A percentile compares a stretch with the other conserved stretches of the same genome.
These are phyloP conservation scores for Novumbra hubbsi DNA, from an alignment of 2,797 vertebrate genomes.

Conservation along the genomic window DNA sequence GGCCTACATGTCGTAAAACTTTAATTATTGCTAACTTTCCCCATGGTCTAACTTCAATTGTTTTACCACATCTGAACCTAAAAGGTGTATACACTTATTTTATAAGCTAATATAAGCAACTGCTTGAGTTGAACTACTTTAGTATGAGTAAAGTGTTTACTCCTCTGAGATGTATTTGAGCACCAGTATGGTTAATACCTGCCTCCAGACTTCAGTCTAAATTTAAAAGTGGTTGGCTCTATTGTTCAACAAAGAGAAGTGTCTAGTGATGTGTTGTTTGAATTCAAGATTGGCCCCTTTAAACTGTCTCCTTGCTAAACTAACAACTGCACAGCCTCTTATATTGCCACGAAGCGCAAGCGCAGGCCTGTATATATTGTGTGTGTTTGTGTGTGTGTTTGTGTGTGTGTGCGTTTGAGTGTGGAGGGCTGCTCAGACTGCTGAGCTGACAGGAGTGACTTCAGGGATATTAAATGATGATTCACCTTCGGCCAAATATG, in stretches of 20 bases:
- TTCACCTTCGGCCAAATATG: slow-evolving; percentile 30
- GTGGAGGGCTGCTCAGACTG: slow-evolving; percentile 16
- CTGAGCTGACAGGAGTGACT: slow-evolving; percentile 24
- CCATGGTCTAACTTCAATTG: no score
- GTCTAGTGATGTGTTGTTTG: background rate
- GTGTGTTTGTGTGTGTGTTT: background rate
- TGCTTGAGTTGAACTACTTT: no score
- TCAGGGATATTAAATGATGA: slow-evolving; percentile 21
- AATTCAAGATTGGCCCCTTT: background rate
- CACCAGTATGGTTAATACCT: background rate
- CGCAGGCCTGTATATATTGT: background rate
- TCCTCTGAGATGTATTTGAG: no score
- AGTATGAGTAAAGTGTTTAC: no score
- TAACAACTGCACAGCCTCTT: background rate
- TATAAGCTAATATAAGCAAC: no score
- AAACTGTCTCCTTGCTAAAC: slow-evolving; percentile 8
- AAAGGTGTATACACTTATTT: no score
- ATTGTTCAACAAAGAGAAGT: background rate
- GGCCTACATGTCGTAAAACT: no score
- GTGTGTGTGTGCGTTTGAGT: background rate
- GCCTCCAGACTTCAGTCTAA: background rate
- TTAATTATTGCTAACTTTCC: no score
- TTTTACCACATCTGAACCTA: no score
- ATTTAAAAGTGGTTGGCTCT: background rate
- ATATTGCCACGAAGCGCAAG: no score